Evolutionary conservation across 2,113 vertebrate genomes (phyloP).

Genomic region (Colistium nudipinnis): DNA sequence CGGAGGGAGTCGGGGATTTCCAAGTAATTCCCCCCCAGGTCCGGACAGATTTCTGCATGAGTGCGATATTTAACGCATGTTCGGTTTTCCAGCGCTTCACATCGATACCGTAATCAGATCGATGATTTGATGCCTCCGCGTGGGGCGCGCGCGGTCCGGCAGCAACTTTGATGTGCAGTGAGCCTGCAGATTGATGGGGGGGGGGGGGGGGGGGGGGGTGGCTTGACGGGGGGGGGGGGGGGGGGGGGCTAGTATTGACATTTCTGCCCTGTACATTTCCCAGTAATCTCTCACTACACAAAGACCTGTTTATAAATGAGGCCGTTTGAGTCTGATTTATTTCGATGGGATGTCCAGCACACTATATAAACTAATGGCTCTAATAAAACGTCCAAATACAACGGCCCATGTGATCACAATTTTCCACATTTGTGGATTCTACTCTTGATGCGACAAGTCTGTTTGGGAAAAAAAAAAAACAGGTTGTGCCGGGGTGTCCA

Average conservation of each 20-base stretch:
- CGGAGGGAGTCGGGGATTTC: background rate
- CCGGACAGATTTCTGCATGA: slow-evolving; percentile 13
- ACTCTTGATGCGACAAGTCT: background rate
- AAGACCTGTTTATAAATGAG: slow-evolving; percentile 16
- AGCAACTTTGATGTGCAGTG: slow-evolving; percentile 44
- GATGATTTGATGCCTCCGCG: background rate
- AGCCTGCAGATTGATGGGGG: slow-evolving; percentile 39
- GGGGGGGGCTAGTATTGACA: slow-evolving; percentile 61
- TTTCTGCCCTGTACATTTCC: slow-evolving; percentile 45
- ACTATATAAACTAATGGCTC: slow-evolving; percentile 3
- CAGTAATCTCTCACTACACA: slow-evolving; percentile 51
- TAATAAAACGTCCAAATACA: background rate
- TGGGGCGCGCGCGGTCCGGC: background rate
- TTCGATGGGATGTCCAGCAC: background rate
- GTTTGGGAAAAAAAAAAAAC: too few relatives aligned
- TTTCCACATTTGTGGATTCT: background rate
- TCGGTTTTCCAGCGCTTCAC: too few relatives aligned
- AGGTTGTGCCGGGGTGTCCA: slow-evolving; percentile 22
- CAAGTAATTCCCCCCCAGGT: background rate
- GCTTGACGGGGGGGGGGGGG: too few relatives aligned
- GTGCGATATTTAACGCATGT: background rate
- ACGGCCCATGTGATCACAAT: background rate
- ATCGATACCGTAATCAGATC: background rate
- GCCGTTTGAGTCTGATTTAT: slow-evolving; percentile 16
- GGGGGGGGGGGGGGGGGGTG: too few relatives aligned